Base-by-base conservation (phyloP, 2,797 vertebrate genomes). In the Aldrovandia affinis region DNA sequence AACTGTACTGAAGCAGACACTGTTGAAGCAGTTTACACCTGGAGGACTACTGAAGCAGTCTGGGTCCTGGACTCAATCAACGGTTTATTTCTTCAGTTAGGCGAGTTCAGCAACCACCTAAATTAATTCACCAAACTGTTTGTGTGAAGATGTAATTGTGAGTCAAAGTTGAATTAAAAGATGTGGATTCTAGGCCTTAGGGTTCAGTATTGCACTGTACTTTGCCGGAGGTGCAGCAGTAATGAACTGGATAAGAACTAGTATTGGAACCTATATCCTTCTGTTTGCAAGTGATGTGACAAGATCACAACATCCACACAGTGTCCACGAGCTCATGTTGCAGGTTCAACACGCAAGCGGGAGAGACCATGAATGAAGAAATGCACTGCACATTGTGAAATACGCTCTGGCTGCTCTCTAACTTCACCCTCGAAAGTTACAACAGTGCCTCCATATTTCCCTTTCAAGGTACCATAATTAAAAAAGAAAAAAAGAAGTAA, bases 391-490 rank as follows among this genome's bases (percentile, higher is more conserved):
- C 55, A 57, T 15, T 57, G 10, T 20, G 0, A 57, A 57, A 15
- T 20, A 57, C 18, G 12, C 15, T 4, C 57, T 61, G 57, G 22
- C 57, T 20, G 9, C 28, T 65, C 25, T 28, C 63, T 1, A 65
- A 30, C 63, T 14, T 65, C n/a, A 65, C 63, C 63, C 25, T 10
- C 4, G 28, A 14, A 57, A 57, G 18, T 20, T 57, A 57, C 55
- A 57, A 57, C 55, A 57, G 55, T 14, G 55, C 10, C 18, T 57
- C 18, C 2, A 0, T 20, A 44, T 33, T 25, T 4, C 36, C 70
- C 20, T 22, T 63, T 7, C 28, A 63, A 63, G 55, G 55, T 22
- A 18, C 90, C 90, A 90, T 89, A 92, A 94, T 92, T 92, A 91
- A 92, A 94, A 91, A 87, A 50, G 22, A n/a, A n/a, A n/a, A n/a